Evolutionary conservation across 2,113 vertebrate genomes (phyloP), one percentile per base, ranked within the genome.

Genomic region (Todiramphus chloris): DNA sequence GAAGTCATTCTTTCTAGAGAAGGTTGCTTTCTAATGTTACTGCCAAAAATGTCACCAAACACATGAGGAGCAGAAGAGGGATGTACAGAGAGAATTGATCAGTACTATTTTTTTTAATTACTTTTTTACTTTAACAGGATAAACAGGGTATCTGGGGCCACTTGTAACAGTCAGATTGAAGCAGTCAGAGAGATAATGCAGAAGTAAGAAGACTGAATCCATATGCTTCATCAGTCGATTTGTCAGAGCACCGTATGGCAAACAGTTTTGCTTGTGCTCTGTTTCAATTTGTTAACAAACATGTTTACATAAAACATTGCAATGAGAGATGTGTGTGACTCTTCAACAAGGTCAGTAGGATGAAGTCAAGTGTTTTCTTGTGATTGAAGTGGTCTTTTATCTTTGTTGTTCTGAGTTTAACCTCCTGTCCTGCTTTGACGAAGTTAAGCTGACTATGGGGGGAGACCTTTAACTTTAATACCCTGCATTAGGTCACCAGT

Each of bases 201-300:
- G 66, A 72, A 72, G 41, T 51, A 82, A 48, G 64, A 60, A 41
- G 69, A 79, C 69, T 82, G 86, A 86, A 77, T 92, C 58, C 80
- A 73, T 82, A 60, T 93, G 84, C 21, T 89, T 30, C 69, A 43
- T 94, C 91, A 95, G 78, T 74, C 93, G 75, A 94, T 72, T 90
- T 82, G 69, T 67, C 91, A 76, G 78, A 82, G 58, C 70, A 66
- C 83, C 21, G 27, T 92, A 72, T 84, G 77, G 83, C 73, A 72
- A 82, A 87, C 33, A 53, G 20, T 79, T 66, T 25, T 85, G 70
- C 66, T 72, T 82, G 73, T 87, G 83, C 48, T 91, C 69, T 91
- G 68, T 56, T 95, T 75, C 60, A 44, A 3, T 64, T 73, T 72
- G 58, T 89, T 93, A 87, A 78, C 70, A 79, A 89, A 69, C n/a